Evolutionary conservation across 1,140 invertebrate genomes (phyloP).

Genomic region (Drosophila bipectinata): DNA sequence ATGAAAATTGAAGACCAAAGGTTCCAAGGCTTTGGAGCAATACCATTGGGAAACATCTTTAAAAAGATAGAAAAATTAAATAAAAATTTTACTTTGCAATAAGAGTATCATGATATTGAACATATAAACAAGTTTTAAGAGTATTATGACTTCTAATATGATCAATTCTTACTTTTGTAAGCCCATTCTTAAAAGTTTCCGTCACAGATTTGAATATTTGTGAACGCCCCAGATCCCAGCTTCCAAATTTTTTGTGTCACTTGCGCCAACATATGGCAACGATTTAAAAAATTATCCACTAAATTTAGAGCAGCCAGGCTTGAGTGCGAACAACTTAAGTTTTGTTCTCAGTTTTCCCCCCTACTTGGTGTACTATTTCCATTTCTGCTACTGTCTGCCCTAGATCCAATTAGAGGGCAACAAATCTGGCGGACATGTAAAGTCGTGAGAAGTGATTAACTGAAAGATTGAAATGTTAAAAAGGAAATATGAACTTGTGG

Average conservation of each 20-base stretch:
- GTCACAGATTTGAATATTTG: constrained; percentile 68
- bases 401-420: constrained; percentile 63
- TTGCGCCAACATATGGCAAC: constrained; percentile 70
- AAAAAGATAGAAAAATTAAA: too few relatives aligned
- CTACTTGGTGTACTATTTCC: background rate
- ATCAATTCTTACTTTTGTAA: background rate
- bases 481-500: background rate
- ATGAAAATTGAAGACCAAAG: background rate
- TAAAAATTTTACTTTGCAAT: too few relatives aligned
- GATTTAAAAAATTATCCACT: constrained; percentile 79
- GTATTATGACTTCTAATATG: background rate
- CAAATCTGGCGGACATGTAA: constrained; percentile 66
- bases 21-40: background rate
- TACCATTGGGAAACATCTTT: too few relatives aligned
- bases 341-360: background rate
- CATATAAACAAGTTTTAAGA: background rate
- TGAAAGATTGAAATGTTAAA: constrained; percentile 2
- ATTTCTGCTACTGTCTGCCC: constrained; percentile 19
- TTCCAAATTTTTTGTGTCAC: constrained; percentile 67
- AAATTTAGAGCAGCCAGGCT: constrained; percentile 65
- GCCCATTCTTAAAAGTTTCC: constrained; percentile 28
- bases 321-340: constrained; percentile 35
- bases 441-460: constrained; percentile 43
- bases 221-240: constrained; percentile 56
- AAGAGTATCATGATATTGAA: too few relatives aligned